A percentile compares a stretch with the other conserved stretches of the same genome.
phyloP scores from a whole-genome alignment of 2,797 vertebrate genomes.

The Peromyscus nudipes region DNA sequence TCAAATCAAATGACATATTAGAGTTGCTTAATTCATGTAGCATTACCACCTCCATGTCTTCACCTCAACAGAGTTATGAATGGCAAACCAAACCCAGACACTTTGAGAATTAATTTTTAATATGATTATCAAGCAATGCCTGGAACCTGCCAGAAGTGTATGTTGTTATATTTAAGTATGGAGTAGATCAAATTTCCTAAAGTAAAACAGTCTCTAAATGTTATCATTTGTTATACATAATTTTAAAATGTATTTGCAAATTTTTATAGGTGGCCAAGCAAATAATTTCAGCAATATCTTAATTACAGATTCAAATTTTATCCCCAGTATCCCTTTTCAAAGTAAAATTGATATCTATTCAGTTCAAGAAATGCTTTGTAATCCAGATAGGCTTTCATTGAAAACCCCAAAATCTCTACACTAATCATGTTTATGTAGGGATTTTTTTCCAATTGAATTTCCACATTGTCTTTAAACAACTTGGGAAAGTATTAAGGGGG shows the following conservation, averaged over 20 bases:
- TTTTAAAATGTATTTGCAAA: constrained; percentile 70
- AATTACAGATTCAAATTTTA: constrained; percentile 64
- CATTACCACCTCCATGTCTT: constrained; percentile 25
- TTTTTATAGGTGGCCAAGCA: constrained; percentile 51
- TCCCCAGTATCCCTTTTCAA: constrained; percentile 61
- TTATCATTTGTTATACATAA: constrained; percentile 66
- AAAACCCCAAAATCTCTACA: constrained; percentile 66
- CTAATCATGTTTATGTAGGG: constrained; percentile 64
- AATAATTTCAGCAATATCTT: constrained; percentile 53
- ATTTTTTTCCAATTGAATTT: constrained; percentile 72
- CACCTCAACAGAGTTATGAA: constrained; percentile 56
- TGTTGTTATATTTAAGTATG: constrained; percentile 43
- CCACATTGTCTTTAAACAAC: constrained; percentile 70
- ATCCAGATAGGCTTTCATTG: constrained; percentile 68
- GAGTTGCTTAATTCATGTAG: background rate
- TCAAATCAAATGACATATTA: constrained; percentile 53
- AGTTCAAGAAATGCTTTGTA: constrained; percentile 67
- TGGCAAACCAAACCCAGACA: constrained; percentile 22
- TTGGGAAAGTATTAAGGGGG: constrained; percentile 55
- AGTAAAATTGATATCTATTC: constrained; percentile 63
- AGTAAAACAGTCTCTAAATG: constrained; percentile 35
- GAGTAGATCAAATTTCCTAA: constrained; percentile 57
- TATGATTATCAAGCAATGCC: constrained; percentile 52
- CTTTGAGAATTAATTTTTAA: constrained; percentile 62
- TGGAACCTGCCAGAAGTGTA: constrained; percentile 52